Percentiles rank a stretch among this genome's conserved stretches.
Evolutionary conservation across 92 coral and sea anemone species (phyloP).

Genomic region (Metridium senile): DNA sequence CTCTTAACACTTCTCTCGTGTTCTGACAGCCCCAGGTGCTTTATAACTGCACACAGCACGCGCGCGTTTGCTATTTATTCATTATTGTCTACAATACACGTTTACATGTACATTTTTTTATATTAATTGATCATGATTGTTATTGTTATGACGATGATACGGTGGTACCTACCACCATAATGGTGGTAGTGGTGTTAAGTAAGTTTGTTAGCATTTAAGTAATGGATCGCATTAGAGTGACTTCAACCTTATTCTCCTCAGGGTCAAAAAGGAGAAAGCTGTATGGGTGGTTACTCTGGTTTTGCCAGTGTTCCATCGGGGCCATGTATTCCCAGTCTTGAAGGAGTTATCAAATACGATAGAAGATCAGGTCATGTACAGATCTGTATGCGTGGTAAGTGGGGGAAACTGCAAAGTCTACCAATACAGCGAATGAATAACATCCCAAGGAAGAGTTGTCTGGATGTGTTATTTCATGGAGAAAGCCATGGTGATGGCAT

Average conservation of each 20-base stretch:
- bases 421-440: slow-evolving; percentile 48
- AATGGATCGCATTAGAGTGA: not conserved
- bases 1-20: no score
- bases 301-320: slow-evolving; percentile 23
- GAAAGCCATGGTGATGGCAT: slow-evolving; percentile 89
- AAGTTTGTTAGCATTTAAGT: no score
- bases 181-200: no score
- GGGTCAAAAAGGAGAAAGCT: slow-evolving; percentile 79
- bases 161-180: no score
- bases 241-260: not conserved
- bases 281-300: slow-evolving; percentile 20
- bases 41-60: no score
- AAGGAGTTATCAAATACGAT: slow-evolving; percentile 70
- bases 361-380: slow-evolving; percentile 37
- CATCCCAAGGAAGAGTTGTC: slow-evolving; percentile 73
- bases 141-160: no score
- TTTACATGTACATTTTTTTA: no score
- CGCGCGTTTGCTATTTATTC: no score
- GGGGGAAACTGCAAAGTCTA: slow-evolving; percentile 59
- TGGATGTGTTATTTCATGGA: slow-evolving; percentile 76
- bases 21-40: no score
- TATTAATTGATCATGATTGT: no score
- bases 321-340: slow-evolving; percentile 49
- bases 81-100: no score
- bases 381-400: slow-evolving; percentile 64